Evolutionary conservation across 2,797 vertebrate species (phyloP).

Genomic region (Pseudotriccus pelzelni): DNA sequence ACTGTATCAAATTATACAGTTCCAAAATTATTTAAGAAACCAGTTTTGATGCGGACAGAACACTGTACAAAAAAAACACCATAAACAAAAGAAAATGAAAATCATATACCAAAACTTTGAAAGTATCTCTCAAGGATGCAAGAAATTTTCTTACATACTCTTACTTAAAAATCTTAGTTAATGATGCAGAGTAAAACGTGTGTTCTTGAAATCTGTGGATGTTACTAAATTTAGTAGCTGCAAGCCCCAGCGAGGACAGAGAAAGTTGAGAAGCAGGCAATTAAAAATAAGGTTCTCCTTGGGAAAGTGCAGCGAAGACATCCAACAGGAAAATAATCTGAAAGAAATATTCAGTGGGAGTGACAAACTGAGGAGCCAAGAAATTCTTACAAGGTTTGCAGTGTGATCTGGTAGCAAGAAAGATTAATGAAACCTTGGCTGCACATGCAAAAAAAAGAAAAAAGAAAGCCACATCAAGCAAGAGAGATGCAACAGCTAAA

Average conservation of each 20-base stretch:
- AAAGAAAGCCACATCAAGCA: slow-evolving; percentile 35
- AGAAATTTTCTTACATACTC: not conserved
- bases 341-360: slow-evolving; percentile 66
- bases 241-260: slow-evolving; percentile 53
- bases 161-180: slow-evolving; percentile 37
- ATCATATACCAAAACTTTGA: not conserved
- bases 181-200: slow-evolving; percentile 44
- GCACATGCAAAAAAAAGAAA: not conserved
- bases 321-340: slow-evolving; percentile 52
- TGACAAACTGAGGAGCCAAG: slow-evolving; percentile 53
- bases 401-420: slow-evolving; percentile 38
- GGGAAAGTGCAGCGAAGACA: slow-evolving; percentile 52
- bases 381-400: slow-evolving; percentile 62
- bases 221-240: slow-evolving; percentile 58
- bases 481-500: slow-evolving; percentile 24
- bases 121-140: slow-evolving; percentile 7
- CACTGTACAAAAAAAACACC: not conserved
- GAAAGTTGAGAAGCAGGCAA: slow-evolving; percentile 61
- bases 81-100: not conserved
- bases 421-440: slow-evolving; percentile 61
- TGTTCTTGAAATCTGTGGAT: slow-evolving; percentile 57
- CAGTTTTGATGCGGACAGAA: not conserved
- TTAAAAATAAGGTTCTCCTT: slow-evolving; percentile 69
- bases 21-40: slow-evolving; percentile 33
- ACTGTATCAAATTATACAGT: not conserved